A percentile compares a stretch with the other conserved stretches of the same genome.
These are phyloP conservation scores for Alexandromys fortis DNA, from an alignment of 2,113 vertebrate species.

Conservation along the genomic window DNA sequence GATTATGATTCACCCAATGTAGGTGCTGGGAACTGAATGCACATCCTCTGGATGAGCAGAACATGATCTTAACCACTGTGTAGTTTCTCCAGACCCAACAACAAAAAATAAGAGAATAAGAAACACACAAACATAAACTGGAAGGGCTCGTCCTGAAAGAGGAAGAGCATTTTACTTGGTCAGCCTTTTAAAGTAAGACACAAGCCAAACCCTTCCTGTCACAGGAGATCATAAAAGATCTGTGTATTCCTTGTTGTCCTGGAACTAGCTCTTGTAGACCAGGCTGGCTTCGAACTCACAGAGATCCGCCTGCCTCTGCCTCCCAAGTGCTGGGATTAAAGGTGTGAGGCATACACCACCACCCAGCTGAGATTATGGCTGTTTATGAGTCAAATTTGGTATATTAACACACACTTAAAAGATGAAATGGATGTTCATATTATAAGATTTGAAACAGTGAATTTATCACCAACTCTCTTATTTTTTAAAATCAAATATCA, in stretches of 20 bases:
- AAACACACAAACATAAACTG: constrained; percentile 40
- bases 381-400: constrained; percentile 12
- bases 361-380: not conserved
- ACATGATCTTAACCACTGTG: not conserved
- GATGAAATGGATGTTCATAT: constrained; percentile 32
- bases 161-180: not conserved
- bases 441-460: constrained; percentile 47
- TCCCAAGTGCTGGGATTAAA: no score
- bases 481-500: no score
- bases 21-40: not conserved
- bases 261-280: no score
- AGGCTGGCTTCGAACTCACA: no score
- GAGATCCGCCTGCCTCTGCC: no score
- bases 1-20: not conserved
- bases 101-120: not conserved
- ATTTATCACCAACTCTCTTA: not conserved
- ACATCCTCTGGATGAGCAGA: not conserved
- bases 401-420: constrained; percentile 46
- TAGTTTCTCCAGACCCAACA: not conserved
- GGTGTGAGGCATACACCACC: no score
- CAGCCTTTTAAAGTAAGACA: not conserved
- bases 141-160: not conserved
- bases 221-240: not conserved
- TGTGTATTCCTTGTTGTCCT: no score
- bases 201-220: not conserved